Percentiles rank a stretch among this genome's conserved stretches.
phyloP scores from a whole-genome alignment of 2,113 vertebrate genomes.

The Scolopax mira region DNA sequence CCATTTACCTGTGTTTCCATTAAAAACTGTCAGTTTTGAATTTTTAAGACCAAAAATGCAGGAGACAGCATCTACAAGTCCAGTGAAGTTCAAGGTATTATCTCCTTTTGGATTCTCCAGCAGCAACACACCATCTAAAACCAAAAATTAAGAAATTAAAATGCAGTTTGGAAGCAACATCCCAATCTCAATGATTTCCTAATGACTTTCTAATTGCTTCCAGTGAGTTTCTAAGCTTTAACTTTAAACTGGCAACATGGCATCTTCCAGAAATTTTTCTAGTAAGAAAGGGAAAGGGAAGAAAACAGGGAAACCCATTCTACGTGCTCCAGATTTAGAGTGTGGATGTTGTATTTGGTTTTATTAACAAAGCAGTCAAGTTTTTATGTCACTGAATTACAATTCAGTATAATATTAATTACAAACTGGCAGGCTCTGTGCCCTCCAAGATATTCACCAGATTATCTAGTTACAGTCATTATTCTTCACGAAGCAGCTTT shows the following conservation, averaged over 20 bases:
- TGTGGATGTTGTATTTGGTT: not conserved
- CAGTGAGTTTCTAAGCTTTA: not conserved
- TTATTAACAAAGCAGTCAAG: not conserved
- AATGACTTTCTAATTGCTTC: not conserved
- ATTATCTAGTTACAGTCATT: not conserved
- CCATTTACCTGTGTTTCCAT: constrained; percentile 79
- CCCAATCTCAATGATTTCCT: not conserved
- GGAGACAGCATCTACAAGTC: constrained; percentile 78
- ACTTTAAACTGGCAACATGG: not conserved
- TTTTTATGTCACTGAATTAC: not conserved
- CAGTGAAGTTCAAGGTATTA: constrained; percentile 77
- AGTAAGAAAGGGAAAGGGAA: not conserved
- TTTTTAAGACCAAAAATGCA: constrained; percentile 84
- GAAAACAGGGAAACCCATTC: not conserved
- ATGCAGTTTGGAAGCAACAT: not conserved
- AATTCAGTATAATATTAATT: not conserved
- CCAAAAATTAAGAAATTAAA: not conserved
- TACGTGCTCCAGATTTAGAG: not conserved
- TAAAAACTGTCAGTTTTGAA: constrained; percentile 78
- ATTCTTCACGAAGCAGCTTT: not conserved
- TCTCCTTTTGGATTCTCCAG: constrained; percentile 96
- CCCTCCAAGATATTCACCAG: not conserved
- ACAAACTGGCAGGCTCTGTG: not conserved
- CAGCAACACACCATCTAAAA: constrained; percentile 87
- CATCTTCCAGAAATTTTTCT: not conserved